Percentiles rank a stretch among this genome's conserved stretches.
Conservation (phyloP, 2,113 vertebrate genomes). For the Gymnarchus niloticus region DNA sequence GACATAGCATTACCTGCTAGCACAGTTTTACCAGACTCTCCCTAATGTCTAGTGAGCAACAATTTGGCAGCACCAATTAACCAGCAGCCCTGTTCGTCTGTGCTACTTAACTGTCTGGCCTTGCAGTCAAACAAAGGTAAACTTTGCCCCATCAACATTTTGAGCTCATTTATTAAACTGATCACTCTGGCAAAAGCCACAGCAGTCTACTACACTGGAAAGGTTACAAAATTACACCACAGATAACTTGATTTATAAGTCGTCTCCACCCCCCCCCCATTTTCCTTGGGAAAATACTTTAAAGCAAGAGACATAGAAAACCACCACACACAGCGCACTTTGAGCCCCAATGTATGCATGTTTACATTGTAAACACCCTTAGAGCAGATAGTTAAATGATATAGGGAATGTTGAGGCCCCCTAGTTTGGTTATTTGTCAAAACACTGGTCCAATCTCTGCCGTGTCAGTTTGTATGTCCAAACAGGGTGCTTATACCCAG, state of each 20-base stretch:
- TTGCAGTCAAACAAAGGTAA: not conserved
- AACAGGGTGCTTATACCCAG: not conserved
- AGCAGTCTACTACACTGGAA: not conserved
- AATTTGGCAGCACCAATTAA: not conserved
- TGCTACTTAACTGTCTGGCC: not conserved
- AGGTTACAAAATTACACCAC: not conserved
- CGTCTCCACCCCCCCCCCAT: not conserved
- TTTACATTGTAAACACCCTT: no score
- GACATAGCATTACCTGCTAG: not conserved
- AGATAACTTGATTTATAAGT: not conserved
- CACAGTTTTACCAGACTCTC: not conserved
- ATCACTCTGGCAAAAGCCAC: not conserved
- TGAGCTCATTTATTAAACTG: not conserved
- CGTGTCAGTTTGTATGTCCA: not conserved
- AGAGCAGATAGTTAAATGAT: no score
- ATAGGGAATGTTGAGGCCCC: no score
- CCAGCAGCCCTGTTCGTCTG: not conserved
- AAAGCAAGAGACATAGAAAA: no score
- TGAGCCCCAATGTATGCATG: no score
- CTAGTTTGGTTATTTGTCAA: not conserved
- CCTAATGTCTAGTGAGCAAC: not conserved
- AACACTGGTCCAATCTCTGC: not conserved
- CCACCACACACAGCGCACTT: no score
- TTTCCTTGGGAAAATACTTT: no score
- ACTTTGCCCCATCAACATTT: not conserved